Percentiles rank a stretch among this genome's conserved stretches.
Conservation (phyloP, 2,888 invertebrate species). For the Hermodice carunculata region DNA sequence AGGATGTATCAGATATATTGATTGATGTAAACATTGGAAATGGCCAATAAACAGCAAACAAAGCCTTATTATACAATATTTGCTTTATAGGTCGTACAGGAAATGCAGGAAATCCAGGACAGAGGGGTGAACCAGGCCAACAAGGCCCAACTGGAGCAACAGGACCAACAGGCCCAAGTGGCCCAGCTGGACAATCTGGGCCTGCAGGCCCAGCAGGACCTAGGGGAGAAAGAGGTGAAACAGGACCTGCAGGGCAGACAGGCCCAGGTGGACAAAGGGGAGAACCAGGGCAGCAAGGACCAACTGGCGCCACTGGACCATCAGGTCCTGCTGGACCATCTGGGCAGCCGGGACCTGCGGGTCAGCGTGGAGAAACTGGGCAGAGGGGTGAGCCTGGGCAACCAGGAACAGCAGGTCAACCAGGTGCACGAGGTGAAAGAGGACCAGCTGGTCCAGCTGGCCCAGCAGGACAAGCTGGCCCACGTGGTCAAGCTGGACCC, state of each 20-base stretch:
- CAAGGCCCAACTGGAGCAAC: neutral
- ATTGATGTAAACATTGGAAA: too few species aligned
- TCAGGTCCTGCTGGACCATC: constrained; percentile 16
- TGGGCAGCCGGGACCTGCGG: constrained; percentile 21
- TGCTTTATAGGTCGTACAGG: too few species aligned
- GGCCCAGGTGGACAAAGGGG: constrained; percentile 7
- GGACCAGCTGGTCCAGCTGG: constrained; percentile 21
- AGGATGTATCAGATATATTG: too few species aligned
- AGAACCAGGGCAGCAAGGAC: constrained; percentile 14
- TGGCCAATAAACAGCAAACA: too few species aligned
- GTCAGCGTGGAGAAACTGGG: constrained; percentile 9
- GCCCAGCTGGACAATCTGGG: constrained; percentile 13
- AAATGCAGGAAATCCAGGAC: too few species aligned
- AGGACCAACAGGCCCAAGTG: constrained; percentile 12
- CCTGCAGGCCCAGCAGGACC: constrained; percentile 4
- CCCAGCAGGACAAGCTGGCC: neutral
- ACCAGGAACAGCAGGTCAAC: constrained; percentile 9
- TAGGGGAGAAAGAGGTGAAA: constrained; percentile 1
- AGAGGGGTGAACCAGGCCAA: constrained; percentile 10
- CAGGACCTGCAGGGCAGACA: constrained; percentile 3
- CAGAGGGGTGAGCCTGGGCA: neutral
- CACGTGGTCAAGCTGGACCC: neutral
- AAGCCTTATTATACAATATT: too few species aligned
- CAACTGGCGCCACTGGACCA: constrained; percentile 25
- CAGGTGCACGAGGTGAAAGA: constrained; percentile 17